A percentile compares a stretch with the other conserved stretches of the same genome.
phyloP scores from a whole-genome alignment of 1,140 invertebrate species.

The Octopus sinensis region DNA sequence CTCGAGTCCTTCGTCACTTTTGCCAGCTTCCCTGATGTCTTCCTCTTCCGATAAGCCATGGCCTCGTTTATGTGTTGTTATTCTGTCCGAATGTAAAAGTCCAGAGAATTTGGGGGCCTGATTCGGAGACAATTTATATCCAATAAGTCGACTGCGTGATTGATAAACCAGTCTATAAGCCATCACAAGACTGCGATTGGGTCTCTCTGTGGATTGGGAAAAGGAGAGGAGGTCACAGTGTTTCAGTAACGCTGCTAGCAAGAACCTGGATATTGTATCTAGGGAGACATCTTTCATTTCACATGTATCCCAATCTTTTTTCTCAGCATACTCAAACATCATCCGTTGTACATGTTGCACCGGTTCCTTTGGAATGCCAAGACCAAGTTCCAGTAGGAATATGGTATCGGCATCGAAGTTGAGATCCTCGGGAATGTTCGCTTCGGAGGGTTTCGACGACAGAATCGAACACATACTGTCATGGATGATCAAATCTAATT shows the following conservation, averaged over 20 bases:
- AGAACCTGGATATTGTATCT: conserved; percentile 60
- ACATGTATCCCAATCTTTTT: conserved; percentile 60
- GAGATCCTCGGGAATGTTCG: conserved; percentile 26
- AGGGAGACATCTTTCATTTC: conserved; percentile 58
- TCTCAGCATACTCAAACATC: conserved; percentile 49
- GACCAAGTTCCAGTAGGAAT: conserved; percentile 42
- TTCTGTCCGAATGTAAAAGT: too few species aligned
- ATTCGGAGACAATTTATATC: conserved; percentile 22
- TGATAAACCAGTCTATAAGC: conserved; percentile 11
- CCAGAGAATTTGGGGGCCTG: too few species aligned
- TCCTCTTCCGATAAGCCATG: too few species aligned
- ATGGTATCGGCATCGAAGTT: conserved; percentile 36
- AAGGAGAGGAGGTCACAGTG: conserved; percentile 57
- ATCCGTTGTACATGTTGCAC: conserved; percentile 32
- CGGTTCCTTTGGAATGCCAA: conserved; percentile 36
- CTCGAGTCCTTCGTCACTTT: conserved; percentile 10
- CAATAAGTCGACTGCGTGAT: conserved; percentile 8
- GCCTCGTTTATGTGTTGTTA: too few species aligned
- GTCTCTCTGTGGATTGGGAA: conserved; percentile 28
- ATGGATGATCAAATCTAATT: conserved; percentile 7
- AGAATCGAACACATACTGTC: not conserved
- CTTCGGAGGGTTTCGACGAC: not conserved
- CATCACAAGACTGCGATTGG: conserved; percentile 6
- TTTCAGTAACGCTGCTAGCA: conserved; percentile 62
- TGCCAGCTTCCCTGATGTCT: conserved; percentile 17